phyloP scores from a whole-genome alignment of 2,797 vertebrate genomes.

The Mus minutoides region DNA sequence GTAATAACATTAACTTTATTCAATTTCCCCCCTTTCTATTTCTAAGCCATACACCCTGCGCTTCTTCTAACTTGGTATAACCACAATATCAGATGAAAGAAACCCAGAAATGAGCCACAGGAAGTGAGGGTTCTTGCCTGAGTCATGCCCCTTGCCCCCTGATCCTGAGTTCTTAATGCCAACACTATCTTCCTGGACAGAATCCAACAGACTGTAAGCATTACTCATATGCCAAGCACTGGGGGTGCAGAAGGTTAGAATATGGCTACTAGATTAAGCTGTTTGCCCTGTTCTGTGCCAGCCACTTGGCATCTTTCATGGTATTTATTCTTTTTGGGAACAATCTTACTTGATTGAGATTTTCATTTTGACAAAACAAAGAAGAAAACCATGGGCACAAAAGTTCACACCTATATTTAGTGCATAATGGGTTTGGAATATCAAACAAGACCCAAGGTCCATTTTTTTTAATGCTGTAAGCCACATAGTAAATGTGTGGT shows the following conservation, averaged over 20 bases:
- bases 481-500: background rate
- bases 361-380: slow-evolving; percentile 9
- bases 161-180: background rate
- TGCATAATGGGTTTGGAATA: background rate
- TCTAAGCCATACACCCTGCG: background rate
- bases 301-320: background rate
- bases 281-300: background rate
- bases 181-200: background rate
- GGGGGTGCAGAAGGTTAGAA: background rate
- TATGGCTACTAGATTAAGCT: background rate
- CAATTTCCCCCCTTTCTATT: background rate
- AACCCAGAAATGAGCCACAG: background rate
- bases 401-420: background rate
- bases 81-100: background rate
- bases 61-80: background rate
- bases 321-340: background rate
- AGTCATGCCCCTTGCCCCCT: background rate
- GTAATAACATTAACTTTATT: background rate
- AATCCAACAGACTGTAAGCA: background rate
- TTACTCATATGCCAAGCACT: background rate
- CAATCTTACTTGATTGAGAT: background rate
- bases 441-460: background rate
- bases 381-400: background rate
- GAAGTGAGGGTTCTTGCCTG: background rate
- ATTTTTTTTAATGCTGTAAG: background rate